These are phyloP conservation scores for Aphelenchoides avenae DNA, from an alignment of 1,140 invertebrate genomes.

Conservation along the genomic window DNA sequence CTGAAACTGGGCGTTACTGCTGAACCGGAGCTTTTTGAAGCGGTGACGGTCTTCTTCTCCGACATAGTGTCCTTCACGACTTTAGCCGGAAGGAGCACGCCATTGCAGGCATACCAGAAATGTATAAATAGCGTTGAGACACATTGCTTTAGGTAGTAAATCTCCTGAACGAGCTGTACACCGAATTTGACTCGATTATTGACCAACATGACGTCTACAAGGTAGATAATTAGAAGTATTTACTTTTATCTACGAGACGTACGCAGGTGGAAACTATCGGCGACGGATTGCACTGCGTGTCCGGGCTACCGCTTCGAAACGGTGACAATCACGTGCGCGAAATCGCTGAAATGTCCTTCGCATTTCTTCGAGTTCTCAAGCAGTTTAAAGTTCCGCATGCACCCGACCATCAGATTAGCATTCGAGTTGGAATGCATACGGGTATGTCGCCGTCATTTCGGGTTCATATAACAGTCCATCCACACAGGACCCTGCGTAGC, in stretches of 20 bases:
- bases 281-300: conserved; percentile 9
- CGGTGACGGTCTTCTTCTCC: no score
- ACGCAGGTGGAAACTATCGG: conserved; percentile 15
- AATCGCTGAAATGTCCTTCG: no score
- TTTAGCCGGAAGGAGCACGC: conserved; percentile 3
- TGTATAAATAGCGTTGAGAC: background rate
- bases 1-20: no score
- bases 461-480: no score
- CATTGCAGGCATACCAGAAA: conserved; percentile 2
- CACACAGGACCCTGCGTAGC: conserved; percentile 73
- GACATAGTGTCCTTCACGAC: no score
- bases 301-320: conserved; percentile 1
- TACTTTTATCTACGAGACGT: conserved; percentile 1
- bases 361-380: no score
- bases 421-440: no score
- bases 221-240: conserved; percentile 2
- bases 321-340: conserved; percentile 4
- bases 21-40: conserved; percentile 3
- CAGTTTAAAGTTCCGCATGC: no score
- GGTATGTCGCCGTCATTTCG: no score
- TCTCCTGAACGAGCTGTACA: conserved; percentile 13
- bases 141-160: conserved; percentile 8
- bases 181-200: conserved; percentile 2
- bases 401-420: no score
- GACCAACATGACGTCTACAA: no score